Conservation (phyloP, 2,888 invertebrate species). For the Heliothis peltigera region DNA sequence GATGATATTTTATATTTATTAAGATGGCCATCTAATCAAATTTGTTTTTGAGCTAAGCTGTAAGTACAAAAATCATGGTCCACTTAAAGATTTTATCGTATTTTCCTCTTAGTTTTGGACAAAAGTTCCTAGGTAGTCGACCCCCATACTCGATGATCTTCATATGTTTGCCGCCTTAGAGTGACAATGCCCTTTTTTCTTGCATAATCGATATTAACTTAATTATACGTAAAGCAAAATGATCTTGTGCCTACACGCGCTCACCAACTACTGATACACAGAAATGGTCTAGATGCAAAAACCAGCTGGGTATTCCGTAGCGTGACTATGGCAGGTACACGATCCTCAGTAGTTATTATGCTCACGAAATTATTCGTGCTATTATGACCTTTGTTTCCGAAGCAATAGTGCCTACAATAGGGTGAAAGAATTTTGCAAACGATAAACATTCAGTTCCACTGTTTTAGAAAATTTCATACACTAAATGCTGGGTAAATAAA, state of each 20-base stretch:
- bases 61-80: constrained; percentile 7
- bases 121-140: constrained; percentile 18
- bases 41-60: background rate
- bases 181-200: constrained; percentile 42
- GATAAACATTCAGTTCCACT: constrained; percentile 13
- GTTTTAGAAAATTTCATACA: constrained; percentile 33
- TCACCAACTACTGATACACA: constrained; percentile 46
- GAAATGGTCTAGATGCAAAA: constrained; percentile 56
- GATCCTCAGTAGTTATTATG: constrained; percentile 29
- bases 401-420: background rate
- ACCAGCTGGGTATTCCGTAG: constrained; percentile 56
- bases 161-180: constrained; percentile 35
- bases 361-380: constrained; percentile 47
- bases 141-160: constrained; percentile 40
- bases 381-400: constrained; percentile 23
- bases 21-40: background rate
- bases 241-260: constrained; percentile 50
- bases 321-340: constrained; percentile 46
- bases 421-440: background rate
- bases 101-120: constrained; percentile 11
- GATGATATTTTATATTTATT: no score
- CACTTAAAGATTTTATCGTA: constrained; percentile 19
- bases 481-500: constrained; percentile 37
- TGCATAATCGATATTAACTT: constrained; percentile 58
- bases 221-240: constrained; percentile 62